A percentile compares a stretch with the other conserved stretches of the same genome.
Conservation (phyloP, 2,888 invertebrate genomes). For the Alentia gelatinosa region DNA sequence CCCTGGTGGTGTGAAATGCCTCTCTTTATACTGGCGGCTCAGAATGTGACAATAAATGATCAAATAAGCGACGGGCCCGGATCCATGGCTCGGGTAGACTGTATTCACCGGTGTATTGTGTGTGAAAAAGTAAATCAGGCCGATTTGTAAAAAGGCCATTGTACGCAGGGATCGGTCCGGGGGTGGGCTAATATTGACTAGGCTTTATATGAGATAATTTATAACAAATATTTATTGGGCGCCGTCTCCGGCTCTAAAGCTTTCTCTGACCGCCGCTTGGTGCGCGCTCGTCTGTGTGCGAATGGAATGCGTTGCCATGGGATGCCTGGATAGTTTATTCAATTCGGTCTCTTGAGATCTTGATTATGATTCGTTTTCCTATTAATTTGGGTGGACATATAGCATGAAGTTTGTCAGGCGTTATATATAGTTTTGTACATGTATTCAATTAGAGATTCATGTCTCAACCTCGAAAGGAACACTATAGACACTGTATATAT, state of each 20-base stretch:
- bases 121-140: slow-evolving; percentile 34
- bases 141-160: slow-evolving; percentile 42
- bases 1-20: not conserved
- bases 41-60: slow-evolving; percentile 41
- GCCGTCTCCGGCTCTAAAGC: not conserved
- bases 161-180: not conserved
- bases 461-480: too few species aligned
- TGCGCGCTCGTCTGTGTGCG: not conserved
- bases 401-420: not conserved
- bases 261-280: not conserved
- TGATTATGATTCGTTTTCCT: not conserved
- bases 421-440: too few species aligned
- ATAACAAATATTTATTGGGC: slow-evolving; percentile 44
- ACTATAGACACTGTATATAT: too few species aligned
- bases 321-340: not conserved
- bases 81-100: not conserved
- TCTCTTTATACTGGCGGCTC: not conserved
- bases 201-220: slow-evolving; percentile 43
- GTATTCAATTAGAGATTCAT: too few species aligned
- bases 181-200: slow-evolving; percentile 29
- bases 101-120: not conserved
- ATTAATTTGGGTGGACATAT: not conserved
- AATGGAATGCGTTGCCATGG: not conserved
- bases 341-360: not conserved
- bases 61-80: not conserved